phyloP scores from a whole-genome alignment of 1,140 invertebrate species.

The Zaprionus inermis region DNA sequence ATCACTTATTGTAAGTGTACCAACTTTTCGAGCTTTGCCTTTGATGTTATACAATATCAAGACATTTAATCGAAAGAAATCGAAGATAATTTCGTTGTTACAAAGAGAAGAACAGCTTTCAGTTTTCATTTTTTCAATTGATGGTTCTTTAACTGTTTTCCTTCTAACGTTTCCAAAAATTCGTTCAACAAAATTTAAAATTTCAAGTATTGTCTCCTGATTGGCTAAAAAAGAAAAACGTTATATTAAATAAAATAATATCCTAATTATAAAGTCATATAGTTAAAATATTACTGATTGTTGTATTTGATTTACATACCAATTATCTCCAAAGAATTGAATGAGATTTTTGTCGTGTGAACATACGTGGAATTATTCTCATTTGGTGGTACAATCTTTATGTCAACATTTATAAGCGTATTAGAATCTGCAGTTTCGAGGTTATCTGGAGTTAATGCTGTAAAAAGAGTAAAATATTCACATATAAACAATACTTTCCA shows the following conservation, averaged over 20 bases:
- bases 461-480: slow-evolving; percentile 9
- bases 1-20: slow-evolving; percentile 95
- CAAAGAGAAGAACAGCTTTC: slow-evolving; percentile 34
- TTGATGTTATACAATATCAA: slow-evolving; percentile 92
- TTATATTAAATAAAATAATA: neutral
- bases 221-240: slow-evolving; percentile 88
- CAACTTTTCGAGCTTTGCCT: slow-evolving; percentile 94
- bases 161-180: slow-evolving; percentile 85
- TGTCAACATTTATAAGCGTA: slow-evolving; percentile 93
- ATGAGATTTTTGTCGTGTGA: slow-evolving; percentile 93
- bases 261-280: neutral
- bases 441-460: slow-evolving; percentile 44
- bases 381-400: slow-evolving; percentile 88
- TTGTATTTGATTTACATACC: slow-evolving; percentile 85
- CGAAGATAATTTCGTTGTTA: slow-evolving; percentile 92
- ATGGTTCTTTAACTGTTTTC: slow-evolving; percentile 24
- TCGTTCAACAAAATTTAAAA: slow-evolving; percentile 93
- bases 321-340: slow-evolving; percentile 97
- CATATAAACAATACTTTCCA: neutral
- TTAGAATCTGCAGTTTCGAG: slow-evolving; percentile 87
- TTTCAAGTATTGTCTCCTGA: slow-evolving; percentile 96
- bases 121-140: slow-evolving; percentile 16
- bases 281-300: neutral
- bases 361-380: slow-evolving; percentile 86
- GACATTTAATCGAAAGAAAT: slow-evolving; percentile 96